A percentile compares a stretch with the other conserved stretches of the same genome.
Evolutionary conservation across 1,140 invertebrate genomes (phyloP).

Genomic region (Agrypnia vestita): DNA sequence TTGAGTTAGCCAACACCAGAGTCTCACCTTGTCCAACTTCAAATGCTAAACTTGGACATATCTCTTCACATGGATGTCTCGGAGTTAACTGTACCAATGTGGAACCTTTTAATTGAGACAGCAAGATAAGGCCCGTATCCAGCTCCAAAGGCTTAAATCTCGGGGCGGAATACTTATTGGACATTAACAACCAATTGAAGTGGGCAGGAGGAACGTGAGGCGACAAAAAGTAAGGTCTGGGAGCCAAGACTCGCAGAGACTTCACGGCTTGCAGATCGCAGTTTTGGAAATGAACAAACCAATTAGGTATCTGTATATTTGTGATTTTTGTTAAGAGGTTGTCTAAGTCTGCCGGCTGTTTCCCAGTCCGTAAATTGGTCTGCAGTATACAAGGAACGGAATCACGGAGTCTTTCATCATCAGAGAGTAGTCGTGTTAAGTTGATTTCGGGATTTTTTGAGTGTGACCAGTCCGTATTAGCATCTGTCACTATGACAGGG

Average conservation of each 20-base stretch:
- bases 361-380: constrained; percentile 79
- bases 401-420: constrained; percentile 76
- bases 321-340: constrained; percentile 79
- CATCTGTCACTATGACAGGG: constrained; percentile 83
- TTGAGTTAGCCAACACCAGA: constrained; percentile 80
- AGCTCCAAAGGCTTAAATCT: constrained; percentile 83
- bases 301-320: constrained; percentile 79
- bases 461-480: constrained; percentile 79
- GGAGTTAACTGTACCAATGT: constrained; percentile 79
- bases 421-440: constrained; percentile 76
- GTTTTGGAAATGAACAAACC: constrained; percentile 91
- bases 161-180: constrained; percentile 82
- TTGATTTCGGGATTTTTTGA: constrained; percentile 79
- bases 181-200: constrained; percentile 87
- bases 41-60: constrained; percentile 79
- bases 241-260: constrained; percentile 80
- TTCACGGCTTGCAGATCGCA: constrained; percentile 86
- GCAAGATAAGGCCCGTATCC: constrained; percentile 79
- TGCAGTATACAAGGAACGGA: constrained; percentile 81
- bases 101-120: constrained; percentile 83
- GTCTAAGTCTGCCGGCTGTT: constrained; percentile 77
- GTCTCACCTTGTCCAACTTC: constrained; percentile 81
- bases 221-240: constrained; percentile 84
- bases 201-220: constrained; percentile 83
- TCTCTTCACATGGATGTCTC: constrained; percentile 79